Percentiles rank a stretch among this genome's conserved stretches.
Evolutionary conservation across 1,140 invertebrate species (phyloP).

Genomic region (Diploscapter pachys): DNA sequence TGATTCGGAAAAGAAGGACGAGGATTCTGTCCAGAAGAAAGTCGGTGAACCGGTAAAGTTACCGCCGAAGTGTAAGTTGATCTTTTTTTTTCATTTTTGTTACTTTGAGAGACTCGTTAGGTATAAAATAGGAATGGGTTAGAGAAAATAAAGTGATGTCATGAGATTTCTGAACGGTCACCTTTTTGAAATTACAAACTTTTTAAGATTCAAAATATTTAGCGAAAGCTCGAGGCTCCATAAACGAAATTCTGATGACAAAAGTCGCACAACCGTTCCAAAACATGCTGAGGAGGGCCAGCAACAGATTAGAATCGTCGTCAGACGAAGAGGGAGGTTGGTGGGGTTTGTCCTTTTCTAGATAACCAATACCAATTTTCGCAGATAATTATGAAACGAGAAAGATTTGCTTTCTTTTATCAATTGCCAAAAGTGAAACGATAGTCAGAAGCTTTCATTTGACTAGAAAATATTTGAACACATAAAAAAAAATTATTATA

Average conservation of each 20-base stretch:
- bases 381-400: too few species aligned
- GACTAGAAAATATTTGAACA: too few species aligned
- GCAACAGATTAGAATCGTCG: background rate
- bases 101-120: background rate
- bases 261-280: conserved; percentile 9
- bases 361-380: background rate
- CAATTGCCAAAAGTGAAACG: too few species aligned
- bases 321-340: background rate
- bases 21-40: too few species aligned
- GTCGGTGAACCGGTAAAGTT: too few species aligned
- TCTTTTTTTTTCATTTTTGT: too few species aligned
- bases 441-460: too few species aligned
- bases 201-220: background rate
- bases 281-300: conserved; percentile 1
- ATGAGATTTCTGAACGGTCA: background rate
- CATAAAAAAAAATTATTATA: too few species aligned
- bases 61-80: too few species aligned
- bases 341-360: background rate
- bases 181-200: background rate
- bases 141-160: background rate
- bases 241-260: conserved; percentile 6
- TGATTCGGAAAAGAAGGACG: too few species aligned
- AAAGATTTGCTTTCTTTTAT: too few species aligned
- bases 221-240: background rate
- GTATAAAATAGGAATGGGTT: background rate